Evolutionary conservation across 2,113 vertebrate species (phyloP).

Genomic region (Trematocara marginatum): DNA sequence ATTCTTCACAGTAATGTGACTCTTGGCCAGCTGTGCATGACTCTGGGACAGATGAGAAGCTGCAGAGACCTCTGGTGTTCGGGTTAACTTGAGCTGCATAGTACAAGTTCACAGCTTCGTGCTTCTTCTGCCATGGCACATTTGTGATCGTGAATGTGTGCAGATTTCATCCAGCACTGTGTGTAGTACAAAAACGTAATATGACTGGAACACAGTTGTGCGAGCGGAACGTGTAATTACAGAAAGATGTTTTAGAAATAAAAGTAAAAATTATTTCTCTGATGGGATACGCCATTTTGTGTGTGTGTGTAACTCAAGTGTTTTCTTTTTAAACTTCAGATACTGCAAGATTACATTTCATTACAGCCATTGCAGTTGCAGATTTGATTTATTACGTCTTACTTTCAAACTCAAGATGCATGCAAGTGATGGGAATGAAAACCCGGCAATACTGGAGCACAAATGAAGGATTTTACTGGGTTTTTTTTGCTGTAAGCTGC

Average conservation of each 20-base stretch:
- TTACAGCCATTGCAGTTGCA: neutral
- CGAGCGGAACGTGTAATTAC: constrained; percentile 37
- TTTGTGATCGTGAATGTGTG: neutral
- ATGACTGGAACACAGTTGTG: constrained; percentile 7
- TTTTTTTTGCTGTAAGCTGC: neutral
- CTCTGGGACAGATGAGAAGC: constrained; percentile 1
- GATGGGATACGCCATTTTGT: neutral
- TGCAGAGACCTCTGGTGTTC: constrained; percentile 4
- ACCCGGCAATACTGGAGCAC: neutral
- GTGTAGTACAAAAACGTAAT: constrained; percentile 27
- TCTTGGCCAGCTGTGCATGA: constrained; percentile 1
- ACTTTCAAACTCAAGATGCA: neutral
- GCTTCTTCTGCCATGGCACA: neutral
- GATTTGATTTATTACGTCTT: neutral
- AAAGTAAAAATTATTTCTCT: constrained; percentile 19
- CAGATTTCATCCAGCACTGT: constrained; percentile 24
- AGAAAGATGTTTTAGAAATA: constrained; percentile 64
- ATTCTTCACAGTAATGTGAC: neutral
- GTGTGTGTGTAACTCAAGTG: neutral
- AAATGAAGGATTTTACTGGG: neutral
- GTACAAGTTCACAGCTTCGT: neutral
- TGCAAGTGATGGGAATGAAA: neutral
- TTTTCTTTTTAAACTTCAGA: neutral
- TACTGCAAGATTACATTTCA: neutral
- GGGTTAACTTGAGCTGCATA: constrained; percentile 7